Percentiles rank a stretch among this genome's conserved stretches.
phyloP scores from a whole-genome alignment of 2,797 vertebrate species.

The Tinamus major region DNA sequence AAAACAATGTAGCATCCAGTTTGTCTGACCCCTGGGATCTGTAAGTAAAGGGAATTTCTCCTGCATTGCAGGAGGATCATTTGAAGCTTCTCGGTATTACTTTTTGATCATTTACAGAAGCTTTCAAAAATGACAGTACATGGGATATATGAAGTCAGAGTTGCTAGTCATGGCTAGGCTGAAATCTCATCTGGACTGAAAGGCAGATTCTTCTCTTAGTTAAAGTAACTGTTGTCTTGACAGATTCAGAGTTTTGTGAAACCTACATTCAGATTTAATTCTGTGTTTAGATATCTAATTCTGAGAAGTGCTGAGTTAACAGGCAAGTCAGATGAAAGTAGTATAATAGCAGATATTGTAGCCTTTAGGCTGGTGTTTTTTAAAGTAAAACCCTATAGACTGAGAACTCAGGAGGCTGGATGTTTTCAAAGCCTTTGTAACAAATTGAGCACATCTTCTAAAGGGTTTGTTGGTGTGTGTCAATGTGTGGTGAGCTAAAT shows the following conservation, averaged over 20 bases:
- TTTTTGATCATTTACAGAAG: background rate
- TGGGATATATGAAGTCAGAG: background rate
- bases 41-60: background rate
- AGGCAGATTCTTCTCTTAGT: background rate
- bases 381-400: background rate
- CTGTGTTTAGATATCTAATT: background rate
- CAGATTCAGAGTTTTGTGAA: background rate
- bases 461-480: background rate
- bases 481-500: background rate
- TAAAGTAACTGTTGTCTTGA: background rate
- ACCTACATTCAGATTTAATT: background rate
- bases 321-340: background rate
- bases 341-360: background rate
- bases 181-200: background rate
- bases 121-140: background rate
- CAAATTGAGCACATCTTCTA: background rate
- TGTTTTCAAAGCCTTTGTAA: conserved; percentile 11
- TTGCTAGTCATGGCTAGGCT: background rate
- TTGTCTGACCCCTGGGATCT: background rate
- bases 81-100: background rate
- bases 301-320: background rate
- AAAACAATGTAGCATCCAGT: background rate
- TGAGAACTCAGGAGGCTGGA: background rate
- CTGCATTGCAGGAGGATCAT: background rate
- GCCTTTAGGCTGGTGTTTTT: background rate